Percentiles rank a stretch among this genome's conserved stretches.
Evolutionary conservation across 2,888 invertebrate species (phyloP).

Genomic region (Eledona agricola): DNA sequence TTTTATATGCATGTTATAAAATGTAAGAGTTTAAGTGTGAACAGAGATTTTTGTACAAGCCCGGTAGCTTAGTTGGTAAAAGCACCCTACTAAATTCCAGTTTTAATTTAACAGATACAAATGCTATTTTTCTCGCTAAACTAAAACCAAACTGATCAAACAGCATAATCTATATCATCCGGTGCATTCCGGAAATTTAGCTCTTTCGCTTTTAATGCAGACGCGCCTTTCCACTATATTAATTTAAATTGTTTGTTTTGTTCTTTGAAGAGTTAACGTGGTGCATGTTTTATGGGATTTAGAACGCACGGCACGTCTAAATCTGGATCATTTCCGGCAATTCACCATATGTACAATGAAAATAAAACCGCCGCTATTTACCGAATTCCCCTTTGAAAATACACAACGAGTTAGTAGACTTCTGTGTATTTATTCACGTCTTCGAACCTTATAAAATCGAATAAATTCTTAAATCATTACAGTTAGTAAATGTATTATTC

Average conservation of each 20-base stretch:
- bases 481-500: no score
- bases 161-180: no score
- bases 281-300: constrained; percentile 5
- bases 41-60: no score
- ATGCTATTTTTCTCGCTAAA: no score
- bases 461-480: no score
- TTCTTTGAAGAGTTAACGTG: constrained; percentile 8
- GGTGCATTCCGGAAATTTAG: not conserved
- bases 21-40: no score
- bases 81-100: no score
- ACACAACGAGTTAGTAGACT: constrained; percentile 5
- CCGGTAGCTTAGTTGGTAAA: no score
- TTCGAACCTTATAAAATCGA: no score
- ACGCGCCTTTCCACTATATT: constrained; percentile 9
- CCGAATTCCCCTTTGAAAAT: constrained; percentile 16
- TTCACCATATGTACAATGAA: constrained; percentile 26
- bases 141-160: not conserved
- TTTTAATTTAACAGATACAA: no score
- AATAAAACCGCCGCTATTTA: constrained; percentile 11
- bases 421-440: no score
- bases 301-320: constrained; percentile 19
- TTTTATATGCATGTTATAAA: no score
- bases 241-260: constrained; percentile 18
- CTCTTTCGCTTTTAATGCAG: constrained; percentile 2
- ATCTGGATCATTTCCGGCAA: constrained; percentile 31